These are phyloP conservation scores for Amiota minor DNA, from an alignment of 2,888 invertebrate genomes.

Conservation along the genomic window DNA sequence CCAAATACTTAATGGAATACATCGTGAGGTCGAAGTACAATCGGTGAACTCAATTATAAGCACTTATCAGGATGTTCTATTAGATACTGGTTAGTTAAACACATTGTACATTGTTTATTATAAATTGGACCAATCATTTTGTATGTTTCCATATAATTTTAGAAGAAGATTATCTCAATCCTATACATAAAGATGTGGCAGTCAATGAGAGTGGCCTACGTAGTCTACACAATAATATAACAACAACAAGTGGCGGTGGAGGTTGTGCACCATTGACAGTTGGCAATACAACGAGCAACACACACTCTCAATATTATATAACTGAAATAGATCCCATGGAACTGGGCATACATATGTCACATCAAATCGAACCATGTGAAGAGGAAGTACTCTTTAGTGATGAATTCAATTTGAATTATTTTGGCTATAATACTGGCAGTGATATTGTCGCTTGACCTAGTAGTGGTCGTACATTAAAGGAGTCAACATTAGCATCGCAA, in stretches of 20 bases:
- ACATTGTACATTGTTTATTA: background rate
- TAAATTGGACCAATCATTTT: too few species aligned
- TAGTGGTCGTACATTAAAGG: constrained; percentile 18
- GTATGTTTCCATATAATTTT: constrained; percentile 38
- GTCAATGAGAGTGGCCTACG: constrained; percentile 83
- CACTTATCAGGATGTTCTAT: constrained; percentile 71
- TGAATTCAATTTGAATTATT: constrained; percentile 74
- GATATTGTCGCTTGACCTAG: constrained; percentile 73
- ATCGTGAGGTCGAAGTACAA: constrained; percentile 78
- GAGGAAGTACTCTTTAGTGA: constrained; percentile 73
- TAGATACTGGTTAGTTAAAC: constrained; percentile 68
- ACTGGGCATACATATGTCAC: constrained; percentile 72
- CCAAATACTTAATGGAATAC: constrained; percentile 77
- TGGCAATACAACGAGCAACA: constrained; percentile 34
- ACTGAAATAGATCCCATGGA: constrained; percentile 74
- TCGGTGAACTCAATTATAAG: constrained; percentile 73
- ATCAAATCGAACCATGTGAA: constrained; percentile 63
- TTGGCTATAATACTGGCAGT: constrained; percentile 70
- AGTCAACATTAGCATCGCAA: background rate
- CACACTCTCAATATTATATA: constrained; percentile 68
- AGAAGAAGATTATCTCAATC: constrained; percentile 79
- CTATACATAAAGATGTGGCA: constrained; percentile 85
- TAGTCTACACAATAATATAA: constrained; percentile 47
- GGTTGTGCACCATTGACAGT: constrained; percentile 27
- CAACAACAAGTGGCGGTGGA: constrained; percentile 30